Base-by-base conservation (phyloP, 2,797 vertebrate species). In the Mionectes olivaceus region DNA sequence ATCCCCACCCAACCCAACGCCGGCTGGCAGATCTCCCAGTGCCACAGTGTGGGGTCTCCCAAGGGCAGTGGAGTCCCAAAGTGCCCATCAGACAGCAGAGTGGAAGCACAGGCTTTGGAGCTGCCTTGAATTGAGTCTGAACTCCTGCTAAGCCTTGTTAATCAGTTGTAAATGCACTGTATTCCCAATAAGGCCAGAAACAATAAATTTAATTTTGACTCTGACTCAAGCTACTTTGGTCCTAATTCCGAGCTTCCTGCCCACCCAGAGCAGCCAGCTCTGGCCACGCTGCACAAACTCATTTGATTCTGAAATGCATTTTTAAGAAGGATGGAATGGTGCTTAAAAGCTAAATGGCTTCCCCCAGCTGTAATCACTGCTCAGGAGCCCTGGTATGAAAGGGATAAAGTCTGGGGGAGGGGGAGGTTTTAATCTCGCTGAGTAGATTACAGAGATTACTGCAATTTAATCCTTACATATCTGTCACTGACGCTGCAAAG, bases 381-480 rank as follows among this genome's bases (percentile, higher is more conserved):
- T 91, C 47, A 59, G 13, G 76, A 93, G 95, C 93, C 90, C 94
- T 94, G 91, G 90, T 90, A 97, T 73, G 97, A 97, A 89, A 91
- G 77, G 93, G 90, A 97, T 95, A 69, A 95, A 91, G 75, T 25
- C 69, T 41, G 73, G 74, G 92, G 88, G 79, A 0, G 33, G 85
- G 61, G 68, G 65, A 87, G 89, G 95, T 75, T 96, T 96, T 97
- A 96, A 95, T 97, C 97, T 95, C 50, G 1, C 95, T 95, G 96
- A 98, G 96, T 95, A 96, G 98, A 98, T 98, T 98, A 97, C 92
- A 86, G 96, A 94, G 97, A 96, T 97, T 97, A 97, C 87, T 56
- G 61, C 44, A 74, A 16, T 93, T 91, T 97, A 97, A 98, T 97
- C 97, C 94, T 83, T 81, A 86, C 70, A 9, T 96, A 97, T 96